phyloP scores from a whole-genome alignment of 2,797 vertebrate genomes.

The Setipinna tenuifilis region DNA sequence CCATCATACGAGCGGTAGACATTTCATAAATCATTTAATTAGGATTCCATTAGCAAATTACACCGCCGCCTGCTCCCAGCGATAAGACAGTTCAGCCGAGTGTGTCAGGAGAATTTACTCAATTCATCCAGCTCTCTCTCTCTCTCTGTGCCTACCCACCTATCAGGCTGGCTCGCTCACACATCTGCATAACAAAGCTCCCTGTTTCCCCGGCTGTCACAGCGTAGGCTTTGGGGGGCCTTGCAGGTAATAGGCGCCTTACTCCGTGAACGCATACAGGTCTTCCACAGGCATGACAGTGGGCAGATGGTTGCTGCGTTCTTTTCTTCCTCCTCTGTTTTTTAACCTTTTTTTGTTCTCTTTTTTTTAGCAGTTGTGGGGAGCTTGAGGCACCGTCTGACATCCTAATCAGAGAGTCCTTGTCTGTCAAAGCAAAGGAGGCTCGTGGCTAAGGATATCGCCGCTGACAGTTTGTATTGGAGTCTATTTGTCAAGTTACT shows the following conservation, averaged over 20 bases:
- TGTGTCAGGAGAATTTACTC: slow-evolving; percentile 38
- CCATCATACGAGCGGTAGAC: slow-evolving; percentile 36
- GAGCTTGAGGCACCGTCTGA: slow-evolving; percentile 1
- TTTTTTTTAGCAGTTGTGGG: background rate
- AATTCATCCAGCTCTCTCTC: slow-evolving; percentile 7
- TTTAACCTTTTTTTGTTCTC: background rate
- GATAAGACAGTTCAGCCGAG: slow-evolving; percentile 42
- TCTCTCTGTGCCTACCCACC: slow-evolving; percentile 2
- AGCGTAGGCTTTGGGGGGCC: slow-evolving; percentile 17
- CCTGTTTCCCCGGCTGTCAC: slow-evolving; percentile 28
- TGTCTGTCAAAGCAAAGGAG: background rate
- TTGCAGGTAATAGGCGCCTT: slow-evolving; percentile 30
- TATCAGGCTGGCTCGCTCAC: background rate
- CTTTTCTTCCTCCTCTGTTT: background rate
- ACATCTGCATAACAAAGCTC: slow-evolving; percentile 43
- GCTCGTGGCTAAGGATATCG: background rate
- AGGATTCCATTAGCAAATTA: slow-evolving; percentile 49
- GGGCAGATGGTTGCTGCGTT: slow-evolving; percentile 35
- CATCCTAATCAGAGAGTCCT: slow-evolving; percentile 18
- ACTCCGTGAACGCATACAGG: slow-evolving; percentile 31
- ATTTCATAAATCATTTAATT: slow-evolving; percentile 56
- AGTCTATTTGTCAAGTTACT: slow-evolving; percentile 17
- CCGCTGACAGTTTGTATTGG: background rate
- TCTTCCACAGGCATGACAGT: slow-evolving; percentile 29
- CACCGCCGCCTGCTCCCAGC: slow-evolving; percentile 38